Conservation (phyloP, 1,140 invertebrate species). For the Mamestra configurata region DNA sequence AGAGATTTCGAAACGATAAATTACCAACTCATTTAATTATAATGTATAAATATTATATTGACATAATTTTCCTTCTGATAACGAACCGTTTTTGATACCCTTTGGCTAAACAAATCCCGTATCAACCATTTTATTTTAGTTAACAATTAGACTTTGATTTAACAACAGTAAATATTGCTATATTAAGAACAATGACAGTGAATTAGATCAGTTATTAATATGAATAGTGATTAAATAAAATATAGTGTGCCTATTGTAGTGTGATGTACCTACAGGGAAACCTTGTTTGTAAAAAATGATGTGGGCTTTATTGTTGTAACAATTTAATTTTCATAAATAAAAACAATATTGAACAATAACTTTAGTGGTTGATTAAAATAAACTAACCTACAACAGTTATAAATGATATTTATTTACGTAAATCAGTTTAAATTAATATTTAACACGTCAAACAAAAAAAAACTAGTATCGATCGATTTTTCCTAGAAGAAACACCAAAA, state of each 20-base stretch:
- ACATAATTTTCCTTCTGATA: background rate
- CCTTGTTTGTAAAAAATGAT: background rate
- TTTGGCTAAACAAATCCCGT: background rate
- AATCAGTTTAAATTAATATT: no score
- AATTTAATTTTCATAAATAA: no score
- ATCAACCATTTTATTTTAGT: constrained; percentile 2
- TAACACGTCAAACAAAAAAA: no score
- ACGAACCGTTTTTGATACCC: background rate
- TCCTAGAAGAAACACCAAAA: no score
- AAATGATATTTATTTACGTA: no score
- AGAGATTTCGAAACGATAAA: background rate
- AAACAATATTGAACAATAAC: no score
- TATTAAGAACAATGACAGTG: background rate
- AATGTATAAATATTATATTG: background rate
- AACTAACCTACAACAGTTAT: no score
- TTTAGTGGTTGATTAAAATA: no score
- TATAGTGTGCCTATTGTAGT: no score
- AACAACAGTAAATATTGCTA: background rate
- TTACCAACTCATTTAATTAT: background rate
- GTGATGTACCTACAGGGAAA: no score
- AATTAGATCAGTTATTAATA: background rate
- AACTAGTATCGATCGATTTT: no score
- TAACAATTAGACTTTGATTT: background rate
- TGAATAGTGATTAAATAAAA: background rate
- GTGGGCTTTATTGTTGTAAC: background rate